phyloP scores from a whole-genome alignment of 2,113 vertebrate species.

The Hydropotes inermis region DNA sequence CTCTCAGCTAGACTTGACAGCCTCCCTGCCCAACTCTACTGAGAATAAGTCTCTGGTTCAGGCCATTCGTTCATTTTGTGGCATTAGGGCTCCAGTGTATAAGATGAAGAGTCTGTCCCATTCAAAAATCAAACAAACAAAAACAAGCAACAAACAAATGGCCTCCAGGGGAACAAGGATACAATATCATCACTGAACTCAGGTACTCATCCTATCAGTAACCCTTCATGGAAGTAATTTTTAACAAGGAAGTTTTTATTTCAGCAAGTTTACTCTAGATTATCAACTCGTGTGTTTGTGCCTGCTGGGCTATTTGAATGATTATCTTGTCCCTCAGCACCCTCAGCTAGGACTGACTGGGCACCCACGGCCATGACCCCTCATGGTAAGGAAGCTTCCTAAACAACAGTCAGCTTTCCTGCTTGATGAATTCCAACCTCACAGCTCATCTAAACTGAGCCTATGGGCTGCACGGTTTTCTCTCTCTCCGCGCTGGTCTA shows the following conservation, averaged over 20 bases:
- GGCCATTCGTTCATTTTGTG: slow-evolving; percentile 65
- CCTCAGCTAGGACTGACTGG: slow-evolving; percentile 14
- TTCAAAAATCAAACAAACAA: not conserved
- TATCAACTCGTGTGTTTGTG: slow-evolving; percentile 65
- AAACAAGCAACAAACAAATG: slow-evolving; percentile 25
- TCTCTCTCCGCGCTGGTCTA: slow-evolving; percentile 69
- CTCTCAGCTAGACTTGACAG: slow-evolving; percentile 48
- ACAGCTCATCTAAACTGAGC: slow-evolving; percentile 74
- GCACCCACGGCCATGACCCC: slow-evolving; percentile 66
- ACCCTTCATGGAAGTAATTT: slow-evolving; percentile 58
- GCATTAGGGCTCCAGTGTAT: slow-evolving; percentile 57
- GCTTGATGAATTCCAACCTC: slow-evolving; percentile 73
- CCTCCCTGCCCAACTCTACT: slow-evolving; percentile 47
- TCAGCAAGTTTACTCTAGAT: slow-evolving; percentile 70
- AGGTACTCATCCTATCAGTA: not conserved
- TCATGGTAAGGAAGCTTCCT: slow-evolving; percentile 64
- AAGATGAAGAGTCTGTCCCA: slow-evolving; percentile 60
- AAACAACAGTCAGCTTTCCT: slow-evolving; percentile 62
- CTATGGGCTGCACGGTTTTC: slow-evolving; percentile 74
- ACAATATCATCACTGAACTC: slow-evolving; percentile 7
- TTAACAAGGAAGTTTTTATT: slow-evolving; percentile 72
- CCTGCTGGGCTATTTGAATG: slow-evolving; percentile 70
- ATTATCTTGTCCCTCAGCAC: slow-evolving; percentile 53
- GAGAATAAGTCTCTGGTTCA: slow-evolving; percentile 65
- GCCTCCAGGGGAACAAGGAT: slow-evolving; percentile 42